Evolutionary conservation across 2,888 invertebrate species (phyloP).

Genomic region (Mylabris sibirica): DNA sequence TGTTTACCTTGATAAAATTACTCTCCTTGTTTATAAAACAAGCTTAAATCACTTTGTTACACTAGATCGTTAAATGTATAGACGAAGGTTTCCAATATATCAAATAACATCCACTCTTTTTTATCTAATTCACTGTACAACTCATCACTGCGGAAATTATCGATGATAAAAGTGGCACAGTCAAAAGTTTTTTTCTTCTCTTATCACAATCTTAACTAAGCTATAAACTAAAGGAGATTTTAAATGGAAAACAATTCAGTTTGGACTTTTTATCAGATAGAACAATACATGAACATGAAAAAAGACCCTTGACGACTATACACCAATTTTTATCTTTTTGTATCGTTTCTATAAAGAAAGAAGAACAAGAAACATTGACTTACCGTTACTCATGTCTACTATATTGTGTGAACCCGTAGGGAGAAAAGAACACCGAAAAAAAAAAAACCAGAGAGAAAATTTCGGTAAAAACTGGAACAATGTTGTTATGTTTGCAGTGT

Average conservation of each 20-base stretch:
- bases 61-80: constrained; percentile 18
- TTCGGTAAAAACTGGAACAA: not conserved
- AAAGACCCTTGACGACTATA: constrained; percentile 19
- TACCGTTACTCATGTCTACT: constrained; percentile 28
- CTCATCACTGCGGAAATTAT: constrained; percentile 8
- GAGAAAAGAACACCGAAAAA: not conserved
- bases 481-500: not conserved
- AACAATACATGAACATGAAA: constrained; percentile 13
- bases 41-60: constrained; percentile 28
- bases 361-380: constrained; percentile 19
- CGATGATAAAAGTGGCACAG: constrained; percentile 6
- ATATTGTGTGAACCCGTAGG: constrained; percentile 18
- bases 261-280: constrained; percentile 1
- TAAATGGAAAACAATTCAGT: not conserved
- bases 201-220: too few species aligned
- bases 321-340: constrained; percentile 25
- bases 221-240: not conserved
- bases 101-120: constrained; percentile 21
- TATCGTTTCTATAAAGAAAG: constrained; percentile 26
- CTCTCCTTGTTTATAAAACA: too few species aligned
- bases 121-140: constrained; percentile 9
- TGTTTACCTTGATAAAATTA: not conserved
- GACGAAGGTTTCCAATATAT: constrained; percentile 20
- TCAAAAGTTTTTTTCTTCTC: too few species aligned
- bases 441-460: constrained; percentile 11